These are phyloP conservation scores for Eumaeus atala DNA, from an alignment of 1,140 invertebrate genomes.

Conservation along the genomic window DNA sequence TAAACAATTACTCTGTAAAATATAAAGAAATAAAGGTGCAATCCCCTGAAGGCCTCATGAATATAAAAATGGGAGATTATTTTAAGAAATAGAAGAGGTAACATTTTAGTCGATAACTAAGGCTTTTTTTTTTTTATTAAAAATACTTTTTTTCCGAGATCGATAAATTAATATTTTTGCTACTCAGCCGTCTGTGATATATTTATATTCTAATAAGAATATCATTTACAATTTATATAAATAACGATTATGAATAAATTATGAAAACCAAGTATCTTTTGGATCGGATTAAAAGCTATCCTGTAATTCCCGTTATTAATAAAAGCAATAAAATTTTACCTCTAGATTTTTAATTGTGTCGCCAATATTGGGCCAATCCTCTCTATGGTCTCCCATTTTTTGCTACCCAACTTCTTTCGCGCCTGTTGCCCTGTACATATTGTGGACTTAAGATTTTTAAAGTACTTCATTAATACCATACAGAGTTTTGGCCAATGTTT, in stretches of 20 bases:
- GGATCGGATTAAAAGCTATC: too few relatives aligned
- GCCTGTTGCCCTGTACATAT: conserved; percentile 12
- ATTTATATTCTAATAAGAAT: too few relatives aligned
- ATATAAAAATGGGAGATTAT: conserved; percentile 12
- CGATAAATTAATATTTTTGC: background rate
- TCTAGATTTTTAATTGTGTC: conserved; percentile 38
- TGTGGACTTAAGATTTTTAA: conserved; percentile 12
- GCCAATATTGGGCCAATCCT: conserved; percentile 63
- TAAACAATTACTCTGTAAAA: too few relatives aligned
- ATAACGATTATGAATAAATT: too few relatives aligned
- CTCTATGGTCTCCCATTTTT: conserved; percentile 53
- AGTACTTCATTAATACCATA: conserved; percentile 33
- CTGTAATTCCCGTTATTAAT: too few relatives aligned
- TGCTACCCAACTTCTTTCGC: conserved; percentile 18
- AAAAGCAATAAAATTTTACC: conserved; percentile 45
- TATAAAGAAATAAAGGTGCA: too few relatives aligned
- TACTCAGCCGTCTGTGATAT: too few relatives aligned
- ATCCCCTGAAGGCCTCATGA: background rate
- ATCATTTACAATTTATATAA: too few relatives aligned
- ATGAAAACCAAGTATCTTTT: too few relatives aligned
- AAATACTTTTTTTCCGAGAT: background rate
- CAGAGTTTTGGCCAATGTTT: conserved; percentile 67
- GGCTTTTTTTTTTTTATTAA: background rate
- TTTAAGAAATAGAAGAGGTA: conserved; percentile 10
- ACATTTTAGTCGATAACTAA: background rate